Base-by-base conservation (phyloP, 1,140 invertebrate species). In the Polyergus mexicanus region DNA sequence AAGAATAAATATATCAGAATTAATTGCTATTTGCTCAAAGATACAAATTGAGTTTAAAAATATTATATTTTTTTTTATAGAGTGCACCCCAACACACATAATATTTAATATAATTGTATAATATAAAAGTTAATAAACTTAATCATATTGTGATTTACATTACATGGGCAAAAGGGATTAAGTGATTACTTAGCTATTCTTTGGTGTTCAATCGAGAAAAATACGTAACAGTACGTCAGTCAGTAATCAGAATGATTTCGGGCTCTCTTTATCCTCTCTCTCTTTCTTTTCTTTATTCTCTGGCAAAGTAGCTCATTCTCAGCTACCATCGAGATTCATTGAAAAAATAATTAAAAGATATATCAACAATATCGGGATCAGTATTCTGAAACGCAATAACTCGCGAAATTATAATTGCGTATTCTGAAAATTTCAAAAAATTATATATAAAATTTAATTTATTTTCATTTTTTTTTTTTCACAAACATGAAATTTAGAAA, bases 151-250 rank as follows among this genome's bases (percentile, higher is more conserved):
- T 84, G 68, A 65, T 66, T 84, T n/a, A n/a, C 78, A 86, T 84
- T 71, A 72, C 28, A 28, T 44, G 25, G 76, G 38, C 44, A 63
- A 60, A 83, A 83, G 78, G 54, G 68, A 54, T 83, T 83, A 83
- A 83, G n/a, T 68, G 68, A 83, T 83, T 83, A 74, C 68, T 83
- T 72, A 62, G 54, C 54, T n/a, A 78, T 84, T 86, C 68, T 86
- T 84, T 41, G 51, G 41, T 60, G 58, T 84, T 83, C 66, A 77
- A 86, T 86, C 54, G 77, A 84, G 85, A 85, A 58, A 81, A 19
- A 51, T 51, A 92, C 90, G 91, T 94, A 94, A 94, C 93, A 93
- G 93, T 93, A 93, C 92, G 89, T 88, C 90, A 92, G 83, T 11
- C 32, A 83, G 66, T 76, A 62, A 72, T 84, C 75, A 69, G 81